phyloP scores from a whole-genome alignment of 2,797 vertebrate species.

The Pangasius sanitwongsei region DNA sequence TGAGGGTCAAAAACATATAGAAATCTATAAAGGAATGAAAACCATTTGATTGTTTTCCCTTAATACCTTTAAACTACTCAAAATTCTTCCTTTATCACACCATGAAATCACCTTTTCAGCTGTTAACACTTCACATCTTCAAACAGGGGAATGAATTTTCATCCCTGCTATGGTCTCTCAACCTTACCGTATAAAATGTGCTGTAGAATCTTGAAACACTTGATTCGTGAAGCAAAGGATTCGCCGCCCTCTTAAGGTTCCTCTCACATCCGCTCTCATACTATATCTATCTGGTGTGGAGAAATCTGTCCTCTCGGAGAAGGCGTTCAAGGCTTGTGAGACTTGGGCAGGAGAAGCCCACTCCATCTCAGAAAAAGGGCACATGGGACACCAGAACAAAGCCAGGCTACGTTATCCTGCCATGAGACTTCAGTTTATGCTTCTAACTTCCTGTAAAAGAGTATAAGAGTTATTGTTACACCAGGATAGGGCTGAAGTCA shows the following conservation, averaged over 20 bases:
- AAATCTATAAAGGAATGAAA: neutral
- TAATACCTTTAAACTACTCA: neutral
- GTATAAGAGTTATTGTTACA: neutral
- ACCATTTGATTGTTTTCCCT: neutral
- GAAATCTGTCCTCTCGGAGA: neutral
- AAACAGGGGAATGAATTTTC: neutral
- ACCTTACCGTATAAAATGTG: neutral
- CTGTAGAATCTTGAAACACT: neutral
- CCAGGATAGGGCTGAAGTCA: neutral
- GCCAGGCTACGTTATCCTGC: neutral
- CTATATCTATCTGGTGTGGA: constrained; percentile 6
- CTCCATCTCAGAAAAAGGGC: constrained; percentile 25
- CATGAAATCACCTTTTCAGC: neutral
- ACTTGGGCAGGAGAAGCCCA: neutral
- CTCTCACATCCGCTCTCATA: neutral
- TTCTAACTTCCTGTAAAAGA: constrained; percentile 9
- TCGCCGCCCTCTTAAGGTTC: neutral
- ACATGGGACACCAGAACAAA: constrained; percentile 30
- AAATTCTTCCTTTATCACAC: neutral
- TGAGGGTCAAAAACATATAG: neutral
- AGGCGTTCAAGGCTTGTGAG: neutral
- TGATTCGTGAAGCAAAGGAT: neutral
- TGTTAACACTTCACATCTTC: neutral
- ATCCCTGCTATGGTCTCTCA: neutral
- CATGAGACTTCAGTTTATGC: neutral